phyloP scores from a whole-genome alignment of 2,113 vertebrate genomes.

The Bolborhynchus lineola region DNA sequence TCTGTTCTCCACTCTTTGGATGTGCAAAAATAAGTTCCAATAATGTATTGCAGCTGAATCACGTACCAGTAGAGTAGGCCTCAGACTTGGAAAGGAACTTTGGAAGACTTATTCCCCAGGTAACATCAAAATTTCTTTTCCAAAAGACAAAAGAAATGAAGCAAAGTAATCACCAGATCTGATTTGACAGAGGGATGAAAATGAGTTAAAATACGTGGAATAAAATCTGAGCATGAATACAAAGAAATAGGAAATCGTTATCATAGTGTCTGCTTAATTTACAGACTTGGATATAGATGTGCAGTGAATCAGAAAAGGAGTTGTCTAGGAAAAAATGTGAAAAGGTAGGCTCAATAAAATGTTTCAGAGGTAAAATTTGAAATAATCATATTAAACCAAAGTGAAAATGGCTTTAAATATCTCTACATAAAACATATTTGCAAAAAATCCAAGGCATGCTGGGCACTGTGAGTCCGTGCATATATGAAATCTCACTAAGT shows the following conservation, averaged over 20 bases:
- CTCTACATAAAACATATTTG: neutral
- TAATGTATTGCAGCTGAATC: neutral
- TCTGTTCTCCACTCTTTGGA: neutral
- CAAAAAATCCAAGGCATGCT: neutral
- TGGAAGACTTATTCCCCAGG: neutral
- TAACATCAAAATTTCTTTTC: neutral
- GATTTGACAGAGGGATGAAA: constrained; percentile 2
- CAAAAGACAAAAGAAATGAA: constrained; percentile 4
- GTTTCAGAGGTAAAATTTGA: neutral
- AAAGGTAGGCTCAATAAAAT: neutral
- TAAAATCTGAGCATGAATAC: neutral
- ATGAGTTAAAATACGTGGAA: constrained; percentile 30
- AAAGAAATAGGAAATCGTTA: neutral
- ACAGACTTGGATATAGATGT: neutral
- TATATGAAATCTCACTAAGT: neutral
- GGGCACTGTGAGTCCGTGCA: accelerated
- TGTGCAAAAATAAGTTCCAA: neutral
- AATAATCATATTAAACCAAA: neutral
- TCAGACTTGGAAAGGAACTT: neutral
- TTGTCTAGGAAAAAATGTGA: neutral
- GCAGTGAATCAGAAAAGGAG: constrained; percentile 8
- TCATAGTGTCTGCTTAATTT: neutral
- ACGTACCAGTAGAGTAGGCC: neutral
- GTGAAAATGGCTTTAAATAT: neutral
- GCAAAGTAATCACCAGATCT: neutral